These are phyloP conservation scores for Pteropus rufus DNA, from an alignment of 2,797 vertebrate species.

Conservation along the genomic window DNA sequence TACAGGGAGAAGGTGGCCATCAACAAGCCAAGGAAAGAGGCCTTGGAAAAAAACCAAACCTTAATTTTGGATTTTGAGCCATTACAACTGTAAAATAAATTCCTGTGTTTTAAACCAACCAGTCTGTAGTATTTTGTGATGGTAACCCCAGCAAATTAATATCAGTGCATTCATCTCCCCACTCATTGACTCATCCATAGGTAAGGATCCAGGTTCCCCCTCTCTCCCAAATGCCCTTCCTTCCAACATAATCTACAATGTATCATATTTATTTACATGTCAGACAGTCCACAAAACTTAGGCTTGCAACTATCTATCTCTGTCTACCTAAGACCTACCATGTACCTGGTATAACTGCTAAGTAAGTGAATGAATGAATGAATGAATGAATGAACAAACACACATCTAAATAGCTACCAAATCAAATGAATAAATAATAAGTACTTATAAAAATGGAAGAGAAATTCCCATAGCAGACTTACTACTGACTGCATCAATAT, in stretches of 20 bases:
- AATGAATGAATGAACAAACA: not conserved
- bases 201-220: not conserved
- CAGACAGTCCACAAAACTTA: not conserved
- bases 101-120: not conserved
- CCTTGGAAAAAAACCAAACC: not conserved
- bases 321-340: not conserved
- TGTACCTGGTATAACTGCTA: not conserved
- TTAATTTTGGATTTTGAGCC: not conserved
- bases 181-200: not conserved
- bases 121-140: not conserved
- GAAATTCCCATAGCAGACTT: not conserved
- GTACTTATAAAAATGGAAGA: not conserved
- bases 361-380: not conserved
- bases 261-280: not conserved
- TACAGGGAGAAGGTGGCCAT: not conserved
- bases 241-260: not conserved
- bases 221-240: not conserved
- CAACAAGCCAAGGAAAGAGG: not conserved
- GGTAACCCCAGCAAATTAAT: not conserved
- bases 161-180: not conserved
- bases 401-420: not conserved
- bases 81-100: not conserved
- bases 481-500: not conserved
- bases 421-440: not conserved
- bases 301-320: not conserved